Evolutionary conservation across 2,888 invertebrate genomes (phyloP).

Genomic region (Candidula unifasciata): DNA sequence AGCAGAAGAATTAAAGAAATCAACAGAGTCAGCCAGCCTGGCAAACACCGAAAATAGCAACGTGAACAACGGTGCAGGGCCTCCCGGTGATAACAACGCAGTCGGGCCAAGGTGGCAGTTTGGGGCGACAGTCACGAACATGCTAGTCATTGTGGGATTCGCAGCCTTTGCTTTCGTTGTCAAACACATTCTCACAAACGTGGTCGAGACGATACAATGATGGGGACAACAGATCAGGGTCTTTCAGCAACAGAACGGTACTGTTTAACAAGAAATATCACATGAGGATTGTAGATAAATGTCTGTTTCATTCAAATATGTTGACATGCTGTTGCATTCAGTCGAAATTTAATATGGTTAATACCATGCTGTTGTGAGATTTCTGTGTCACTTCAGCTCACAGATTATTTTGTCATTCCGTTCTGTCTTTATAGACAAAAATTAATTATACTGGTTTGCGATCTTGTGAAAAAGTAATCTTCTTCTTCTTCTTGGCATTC

Average conservation of each 20-base stretch:
- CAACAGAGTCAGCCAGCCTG: constrained; percentile 60
- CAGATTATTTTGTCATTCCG: too few species aligned
- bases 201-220: constrained; percentile 49
- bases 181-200: constrained; percentile 54
- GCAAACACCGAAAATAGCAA: constrained; percentile 39
- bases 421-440: too few species aligned
- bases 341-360: too few species aligned
- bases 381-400: too few species aligned
- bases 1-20: constrained; percentile 79
- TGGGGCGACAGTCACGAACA: constrained; percentile 53
- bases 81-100: background rate
- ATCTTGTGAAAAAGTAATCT: too few species aligned
- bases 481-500: too few species aligned
- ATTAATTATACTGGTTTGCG: too few species aligned
- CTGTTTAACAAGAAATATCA: background rate
- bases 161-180: constrained; percentile 55
- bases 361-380: too few species aligned
- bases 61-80: constrained; percentile 19
- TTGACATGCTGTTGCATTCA: too few species aligned
- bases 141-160: constrained; percentile 54
- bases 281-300: background rate
- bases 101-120: constrained; percentile 46
- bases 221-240: background rate
- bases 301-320: too few species aligned
- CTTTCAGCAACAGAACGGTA: background rate